Base-by-base conservation (phyloP, 2,797 vertebrate genomes). In the Hypotaenidia philippensis region DNA sequence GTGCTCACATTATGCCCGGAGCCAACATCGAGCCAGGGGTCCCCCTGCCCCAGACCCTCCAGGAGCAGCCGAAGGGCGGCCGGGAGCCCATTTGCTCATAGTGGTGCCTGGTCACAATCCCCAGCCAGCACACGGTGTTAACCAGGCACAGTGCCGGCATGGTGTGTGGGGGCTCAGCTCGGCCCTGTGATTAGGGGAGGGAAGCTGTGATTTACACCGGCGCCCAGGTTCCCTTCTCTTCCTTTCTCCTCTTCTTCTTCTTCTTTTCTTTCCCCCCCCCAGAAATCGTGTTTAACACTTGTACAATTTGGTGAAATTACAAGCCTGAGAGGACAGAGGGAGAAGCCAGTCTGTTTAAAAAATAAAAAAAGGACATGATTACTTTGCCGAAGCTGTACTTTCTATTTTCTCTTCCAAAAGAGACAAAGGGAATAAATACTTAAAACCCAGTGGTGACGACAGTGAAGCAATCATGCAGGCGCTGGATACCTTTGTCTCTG, bases 401-500 rank as follows among this genome's bases (percentile, higher is more conserved):
- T 97, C 96, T 97, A 97, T 97, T 97, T 97, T 98, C 94, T 92
- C 96, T 97, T 97, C 97, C 95, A 93, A 98, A 98, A 98, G 98
- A 98, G 97, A 98, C 98, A 98, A 99, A 98, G 98, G 97, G 98
- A 96, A 94, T 95, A 98, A 97, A 97, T 98, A 98, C 98, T 98
- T 98, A 97, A 97, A 98, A 96, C 97, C 97, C 97, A 97, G 96
- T 93, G 96, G 98, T 97, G 98, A 97, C 89, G 82, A 97, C 96
- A 94, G 97, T 92, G 96, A 98, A 97, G 99, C 98, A 99, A 99
- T 99, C 99, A 99, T 95, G 97, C 97, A 94, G 97, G 98, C 92
- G 98, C 98, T 97, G 98, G 98, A 96, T 98, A 97, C 98, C 98
- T 99, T 99, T 99, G 99, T 99, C 98, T 98, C 98, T 96, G 89